Base-by-base conservation (phyloP, 1,140 invertebrate species). In the Formica selysi region DNA sequence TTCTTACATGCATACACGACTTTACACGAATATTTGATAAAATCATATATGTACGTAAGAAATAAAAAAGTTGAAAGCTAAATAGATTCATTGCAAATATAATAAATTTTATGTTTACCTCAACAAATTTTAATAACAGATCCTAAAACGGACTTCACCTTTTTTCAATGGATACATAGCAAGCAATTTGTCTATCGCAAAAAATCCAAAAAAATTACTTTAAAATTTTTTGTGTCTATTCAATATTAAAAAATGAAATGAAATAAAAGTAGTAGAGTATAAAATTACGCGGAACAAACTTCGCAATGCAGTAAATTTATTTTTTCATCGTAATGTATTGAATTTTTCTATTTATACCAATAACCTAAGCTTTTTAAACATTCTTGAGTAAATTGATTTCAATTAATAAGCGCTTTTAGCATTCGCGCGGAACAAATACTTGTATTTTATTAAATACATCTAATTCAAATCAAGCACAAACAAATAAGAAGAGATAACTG, bases 281-380 rank as follows among this genome's bases (percentile, higher is more conserved):
- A 80, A 68, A 80, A 26, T 70, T 70, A 44, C 10, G 16, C 16
- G 1, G 36, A 16, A 51, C 32, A 80, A 68, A 68, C 22, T 70
- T 51, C 22, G 22, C 78, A 70, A 80, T 80, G 64, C 48, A 2
- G 26, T 70, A 80, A 54, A 22, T 80, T 5, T 59, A 70, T 36
- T 70, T 57, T 54, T 70, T 80, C 48, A 41, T 57, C 16, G 13
- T 51, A 51, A 41, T 1, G 41, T 64, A 36, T 22, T 22, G n/a
- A 79, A 32, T 36, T 65, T 67, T 19, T 65, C 7, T 13, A 3
- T 65, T 32, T 79, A 29, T 7, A 13, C 16, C 1, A 68, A 54
- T 19, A 70, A 32, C 22, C 8, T 78, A 57, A 80, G 26, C 44
- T 48, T 48, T 3, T 48, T 48, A 48, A 57, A 0, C 16, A 59